Conservation (phyloP, 2,797 vertebrate species). For the Acipenser ruthenus region DNA sequence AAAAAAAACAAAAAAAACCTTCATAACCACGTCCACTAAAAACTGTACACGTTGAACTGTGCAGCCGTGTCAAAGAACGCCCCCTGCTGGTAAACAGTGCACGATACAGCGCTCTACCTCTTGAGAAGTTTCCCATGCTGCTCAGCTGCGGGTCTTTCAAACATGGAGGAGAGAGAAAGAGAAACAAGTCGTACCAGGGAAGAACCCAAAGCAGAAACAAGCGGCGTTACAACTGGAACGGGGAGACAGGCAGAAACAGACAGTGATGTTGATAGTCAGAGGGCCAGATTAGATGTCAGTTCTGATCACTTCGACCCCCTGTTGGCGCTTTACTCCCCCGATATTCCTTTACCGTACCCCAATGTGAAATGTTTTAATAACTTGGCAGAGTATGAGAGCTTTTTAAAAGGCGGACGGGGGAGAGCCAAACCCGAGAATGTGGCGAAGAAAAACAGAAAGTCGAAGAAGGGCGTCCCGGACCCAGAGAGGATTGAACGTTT, state of each 20-base stretch:
- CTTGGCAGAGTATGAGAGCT: conserved; percentile 83
- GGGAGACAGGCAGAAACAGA: neutral
- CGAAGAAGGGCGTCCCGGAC: conserved; percentile 58
- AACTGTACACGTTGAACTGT: no score
- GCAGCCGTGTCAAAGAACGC: neutral
- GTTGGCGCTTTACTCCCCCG: conserved; percentile 71
- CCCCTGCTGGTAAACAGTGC: conserved; percentile 3
- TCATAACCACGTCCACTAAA: no score
- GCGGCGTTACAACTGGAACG: conserved; percentile 5
- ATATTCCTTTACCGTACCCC: conserved; percentile 69
- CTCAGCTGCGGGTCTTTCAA: conserved; percentile 54
- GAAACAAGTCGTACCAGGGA: neutral
- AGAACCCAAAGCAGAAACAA: conserved; percentile 4
- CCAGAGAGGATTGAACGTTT: conserved; percentile 70
- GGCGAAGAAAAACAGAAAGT: conserved; percentile 47
- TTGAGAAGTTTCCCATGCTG: conserved; percentile 33
- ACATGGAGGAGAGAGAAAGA: conserved; percentile 70
- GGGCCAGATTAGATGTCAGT: conserved; percentile 64
- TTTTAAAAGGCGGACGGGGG: conserved; percentile 65
- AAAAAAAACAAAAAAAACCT: no score
- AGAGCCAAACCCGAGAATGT: conserved; percentile 64
- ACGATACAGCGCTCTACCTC: conserved; percentile 19
- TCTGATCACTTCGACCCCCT: conserved; percentile 83
- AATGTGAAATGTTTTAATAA: conserved; percentile 84
- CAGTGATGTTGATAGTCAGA: conserved; percentile 31